Conservation (phyloP, 35 echinoderm and acorn worm genomes). For the Hemicentrotus pulcherrimus region DNA sequence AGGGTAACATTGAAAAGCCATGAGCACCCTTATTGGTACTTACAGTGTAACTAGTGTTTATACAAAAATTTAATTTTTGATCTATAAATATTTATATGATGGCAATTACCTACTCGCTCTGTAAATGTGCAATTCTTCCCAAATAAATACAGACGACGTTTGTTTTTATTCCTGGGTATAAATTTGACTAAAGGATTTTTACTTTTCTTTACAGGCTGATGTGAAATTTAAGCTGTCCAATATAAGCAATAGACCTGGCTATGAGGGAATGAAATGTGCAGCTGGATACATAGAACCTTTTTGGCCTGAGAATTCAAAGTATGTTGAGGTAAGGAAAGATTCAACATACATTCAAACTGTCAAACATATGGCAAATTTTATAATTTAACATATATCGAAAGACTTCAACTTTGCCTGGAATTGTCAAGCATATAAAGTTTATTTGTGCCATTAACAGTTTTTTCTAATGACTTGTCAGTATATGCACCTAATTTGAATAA, state of each 20-base stretch:
- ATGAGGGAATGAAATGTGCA: conserved; percentile 71
- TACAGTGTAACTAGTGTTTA: too few species aligned
- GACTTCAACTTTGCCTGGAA: not conserved
- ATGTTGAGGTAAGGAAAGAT: conserved; percentile 63
- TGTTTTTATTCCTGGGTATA: not conserved
- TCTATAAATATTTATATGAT: too few species aligned
- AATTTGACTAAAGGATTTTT: not conserved
- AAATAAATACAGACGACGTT: too few species aligned
- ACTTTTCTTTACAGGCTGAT: conserved; percentile 41
- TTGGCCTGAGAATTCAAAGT: conserved; percentile 63
- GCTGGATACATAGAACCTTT: conserved; percentile 67
- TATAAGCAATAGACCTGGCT: conserved; percentile 66
- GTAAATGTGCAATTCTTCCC: too few species aligned
- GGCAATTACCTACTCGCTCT: too few species aligned
- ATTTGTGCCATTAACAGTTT: too few species aligned
- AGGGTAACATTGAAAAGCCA: too few species aligned
- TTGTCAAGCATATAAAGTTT: not conserved
- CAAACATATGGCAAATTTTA: too few species aligned
- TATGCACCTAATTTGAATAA: not conserved
- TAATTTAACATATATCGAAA: not conserved
- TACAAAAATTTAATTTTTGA: too few species aligned
- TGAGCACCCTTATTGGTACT: too few species aligned
- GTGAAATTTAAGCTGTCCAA: conserved; percentile 41
- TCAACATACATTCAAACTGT: not conserved
- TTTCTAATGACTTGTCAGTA: not conserved